Evolutionary conservation across 2,888 invertebrate species (phyloP).

Genomic region (Ophonus ardosiacus): DNA sequence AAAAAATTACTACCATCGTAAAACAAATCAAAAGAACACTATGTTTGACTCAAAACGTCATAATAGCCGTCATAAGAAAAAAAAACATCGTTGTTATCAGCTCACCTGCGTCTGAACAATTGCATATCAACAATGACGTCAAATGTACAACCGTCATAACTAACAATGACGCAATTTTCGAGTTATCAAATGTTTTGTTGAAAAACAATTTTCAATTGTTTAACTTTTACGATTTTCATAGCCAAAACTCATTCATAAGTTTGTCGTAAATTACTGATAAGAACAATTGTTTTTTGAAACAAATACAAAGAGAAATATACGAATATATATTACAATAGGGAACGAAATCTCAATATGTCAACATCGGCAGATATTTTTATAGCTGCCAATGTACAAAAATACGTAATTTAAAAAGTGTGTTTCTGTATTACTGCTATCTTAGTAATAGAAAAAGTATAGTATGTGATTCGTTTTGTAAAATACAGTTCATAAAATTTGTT

Average conservation of each 20-base stretch:
- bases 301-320: not conserved
- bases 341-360: too few species aligned
- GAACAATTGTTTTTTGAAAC: not conserved
- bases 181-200: slow-evolving; percentile 31
- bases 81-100: not conserved
- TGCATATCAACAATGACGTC: not conserved
- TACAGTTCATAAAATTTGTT: not conserved
- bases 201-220: slow-evolving; percentile 19
- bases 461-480: too few species aligned
- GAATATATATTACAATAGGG: too few species aligned
- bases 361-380: too few species aligned
- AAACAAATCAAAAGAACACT: slow-evolving; percentile 7
- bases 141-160: not conserved
- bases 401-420: too few species aligned
- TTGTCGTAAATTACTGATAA: not conserved
- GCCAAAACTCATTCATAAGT: slow-evolving; percentile 6
- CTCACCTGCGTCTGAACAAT: slow-evolving; percentile 23
- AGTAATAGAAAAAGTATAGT: too few species aligned
- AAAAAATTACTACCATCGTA: slow-evolving; percentile 29
- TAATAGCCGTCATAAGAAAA: slow-evolving; percentile 4
- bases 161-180: slow-evolving; percentile 4
- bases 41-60: slow-evolving; percentile 13
- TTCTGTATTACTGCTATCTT: too few species aligned
- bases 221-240: not conserved
- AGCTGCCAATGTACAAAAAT: too few species aligned